Percentiles rank a stretch among this genome's conserved stretches.
Evolutionary conservation across 1,140 invertebrate genomes (phyloP).

Genomic region (Dryas iulia): DNA sequence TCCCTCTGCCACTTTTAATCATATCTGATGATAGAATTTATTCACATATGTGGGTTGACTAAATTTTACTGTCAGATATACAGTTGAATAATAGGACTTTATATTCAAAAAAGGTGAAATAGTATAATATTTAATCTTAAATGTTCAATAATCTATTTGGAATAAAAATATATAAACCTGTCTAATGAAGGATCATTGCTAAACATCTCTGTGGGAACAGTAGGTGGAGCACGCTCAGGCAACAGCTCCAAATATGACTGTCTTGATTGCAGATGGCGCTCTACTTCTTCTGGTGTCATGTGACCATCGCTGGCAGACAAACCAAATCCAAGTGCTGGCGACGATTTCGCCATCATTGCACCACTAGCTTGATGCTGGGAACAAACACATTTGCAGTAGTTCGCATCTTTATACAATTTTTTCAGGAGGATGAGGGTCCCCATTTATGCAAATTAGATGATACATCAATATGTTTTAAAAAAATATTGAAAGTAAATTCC

Average conservation of each 20-base stretch:
- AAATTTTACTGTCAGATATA: too few species aligned
- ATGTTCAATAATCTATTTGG: too few species aligned
- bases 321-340: slow-evolving; percentile 66
- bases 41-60: too few species aligned
- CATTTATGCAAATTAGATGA: slow-evolving; percentile 3
- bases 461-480: not conserved
- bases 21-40: too few species aligned
- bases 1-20: too few species aligned
- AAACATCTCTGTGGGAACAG: slow-evolving; percentile 95
- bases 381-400: slow-evolving; percentile 5
- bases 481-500: not conserved
- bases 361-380: slow-evolving; percentile 56
- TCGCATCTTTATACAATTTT: not conserved
- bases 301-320: slow-evolving; percentile 87
- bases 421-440: slow-evolving; percentile 18
- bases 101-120: too few species aligned
- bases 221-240: slow-evolving; percentile 91
- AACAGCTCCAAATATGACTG: slow-evolving; percentile 90
- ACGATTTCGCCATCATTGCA: slow-evolving; percentile 55
- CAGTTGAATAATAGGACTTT: too few species aligned
- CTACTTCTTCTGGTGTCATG: slow-evolving; percentile 95
- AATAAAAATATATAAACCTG: slow-evolving; percentile 79
- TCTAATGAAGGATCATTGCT: slow-evolving; percentile 93
- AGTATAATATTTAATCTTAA: too few species aligned
- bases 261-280: slow-evolving; percentile 92